Evolutionary conservation across 2,113 vertebrate genomes (phyloP).

Genomic region (Cebus imitator): DNA sequence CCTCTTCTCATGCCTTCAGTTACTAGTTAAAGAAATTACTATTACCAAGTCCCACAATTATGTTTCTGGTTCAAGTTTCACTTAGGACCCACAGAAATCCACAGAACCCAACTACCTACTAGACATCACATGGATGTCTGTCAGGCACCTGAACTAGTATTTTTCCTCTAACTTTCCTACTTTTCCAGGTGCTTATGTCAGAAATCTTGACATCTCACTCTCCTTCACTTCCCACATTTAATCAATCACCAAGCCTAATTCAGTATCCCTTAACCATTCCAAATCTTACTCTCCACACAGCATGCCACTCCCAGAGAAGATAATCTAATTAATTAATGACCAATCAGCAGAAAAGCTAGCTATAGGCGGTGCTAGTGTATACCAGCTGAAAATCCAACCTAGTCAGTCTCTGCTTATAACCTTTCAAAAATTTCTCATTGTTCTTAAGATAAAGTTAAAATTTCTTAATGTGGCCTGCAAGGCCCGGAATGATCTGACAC

Average conservation of each 20-base stretch:
- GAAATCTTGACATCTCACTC: neutral
- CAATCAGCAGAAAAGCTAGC: neutral
- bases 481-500: neutral
- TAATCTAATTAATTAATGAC: neutral
- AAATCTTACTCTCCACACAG: neutral
- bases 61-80: neutral
- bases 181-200: neutral
- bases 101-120: neutral
- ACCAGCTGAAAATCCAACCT: neutral
- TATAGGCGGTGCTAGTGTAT: neutral
- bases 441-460: slow-evolving; percentile 22
- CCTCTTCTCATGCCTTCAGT: neutral
- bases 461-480: neutral
- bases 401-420: neutral
- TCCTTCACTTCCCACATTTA: neutral
- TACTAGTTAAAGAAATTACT: neutral
- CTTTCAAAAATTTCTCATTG: slow-evolving; percentile 5
- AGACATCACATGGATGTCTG: neutral
- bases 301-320: neutral
- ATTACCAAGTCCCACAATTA: neutral
- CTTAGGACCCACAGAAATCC: neutral
- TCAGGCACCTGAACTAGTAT: neutral
- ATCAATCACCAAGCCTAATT: neutral
- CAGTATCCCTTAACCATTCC: neutral
- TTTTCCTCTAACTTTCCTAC: neutral